Conservation (phyloP, 1,140 invertebrate species). For the Leptoteleia sp. region DNA sequence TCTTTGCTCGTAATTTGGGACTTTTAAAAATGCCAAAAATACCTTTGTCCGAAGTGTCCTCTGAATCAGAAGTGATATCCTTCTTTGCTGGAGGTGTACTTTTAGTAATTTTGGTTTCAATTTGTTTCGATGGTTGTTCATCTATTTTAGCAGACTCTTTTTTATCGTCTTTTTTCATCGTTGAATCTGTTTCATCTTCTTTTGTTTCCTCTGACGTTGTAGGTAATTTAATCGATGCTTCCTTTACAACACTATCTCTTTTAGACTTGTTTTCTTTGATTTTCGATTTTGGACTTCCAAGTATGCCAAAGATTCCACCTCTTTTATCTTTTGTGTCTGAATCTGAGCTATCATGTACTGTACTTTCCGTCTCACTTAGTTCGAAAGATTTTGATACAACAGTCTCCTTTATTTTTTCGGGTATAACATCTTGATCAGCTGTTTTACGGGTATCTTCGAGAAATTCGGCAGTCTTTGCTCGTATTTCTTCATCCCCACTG, state of each 20-base stretch:
- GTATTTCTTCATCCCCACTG: constrained; percentile 5
- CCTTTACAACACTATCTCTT: constrained; percentile 70
- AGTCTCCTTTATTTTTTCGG: too few relatives aligned
- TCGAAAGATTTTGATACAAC: constrained; percentile 40
- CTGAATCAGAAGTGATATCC: constrained; percentile 8
- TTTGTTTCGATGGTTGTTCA: constrained; percentile 20
- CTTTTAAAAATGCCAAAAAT: constrained; percentile 76
- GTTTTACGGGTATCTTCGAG: constrained; percentile 4
- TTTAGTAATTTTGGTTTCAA: too few relatives aligned
- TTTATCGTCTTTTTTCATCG: constrained; percentile 2
- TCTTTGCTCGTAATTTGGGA: constrained; percentile 70
- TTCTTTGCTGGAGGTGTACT: too few relatives aligned
- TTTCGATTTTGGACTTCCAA: constrained; percentile 75
- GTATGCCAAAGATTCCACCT: constrained; percentile 74
- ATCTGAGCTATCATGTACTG: constrained; percentile 52
- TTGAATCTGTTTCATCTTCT: constrained; percentile 45
- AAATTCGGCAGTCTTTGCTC: neutral
- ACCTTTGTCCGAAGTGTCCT: constrained; percentile 62
- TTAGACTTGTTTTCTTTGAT: constrained; percentile 71
- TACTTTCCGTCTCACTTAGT: constrained; percentile 39
- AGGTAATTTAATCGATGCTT: constrained; percentile 71
- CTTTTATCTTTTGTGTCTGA: constrained; percentile 68
- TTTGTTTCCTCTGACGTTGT: constrained; percentile 75
- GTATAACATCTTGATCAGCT: constrained; percentile 4
- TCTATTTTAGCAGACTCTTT: constrained; percentile 33